phyloP scores from a whole-genome alignment of 2,888 invertebrate genomes.

The Sceliomorpha sp. region DNA sequence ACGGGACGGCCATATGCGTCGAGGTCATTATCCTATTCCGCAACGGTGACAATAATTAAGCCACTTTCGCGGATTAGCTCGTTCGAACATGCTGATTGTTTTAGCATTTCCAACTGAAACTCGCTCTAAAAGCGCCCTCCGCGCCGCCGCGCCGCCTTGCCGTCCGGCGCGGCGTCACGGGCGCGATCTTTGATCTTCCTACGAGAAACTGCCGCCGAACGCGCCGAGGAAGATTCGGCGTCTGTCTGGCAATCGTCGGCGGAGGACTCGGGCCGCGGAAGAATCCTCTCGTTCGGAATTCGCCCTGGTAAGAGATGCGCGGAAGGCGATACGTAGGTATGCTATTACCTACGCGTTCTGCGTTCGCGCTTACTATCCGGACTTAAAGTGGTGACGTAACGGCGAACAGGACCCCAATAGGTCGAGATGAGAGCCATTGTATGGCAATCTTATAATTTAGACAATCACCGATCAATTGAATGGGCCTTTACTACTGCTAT shows the following conservation, averaged over 20 bases:
- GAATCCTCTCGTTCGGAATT: not conserved
- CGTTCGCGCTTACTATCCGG: slow-evolving; percentile 73
- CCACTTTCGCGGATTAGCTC: slow-evolving; percentile 71
- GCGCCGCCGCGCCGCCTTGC: slow-evolving; percentile 7
- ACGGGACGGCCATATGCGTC: slow-evolving; percentile 72
- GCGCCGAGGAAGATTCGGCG: too few relatives aligned
- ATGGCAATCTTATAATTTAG: slow-evolving; percentile 81
- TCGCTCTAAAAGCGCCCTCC: not conserved
- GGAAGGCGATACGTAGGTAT: slow-evolving; percentile 39
- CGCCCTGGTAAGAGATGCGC: slow-evolving; percentile 6
- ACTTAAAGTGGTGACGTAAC: slow-evolving; percentile 80
- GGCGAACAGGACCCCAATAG: slow-evolving; percentile 79
- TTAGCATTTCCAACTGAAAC: slow-evolving; percentile 6
- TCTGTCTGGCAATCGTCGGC: slow-evolving; percentile 1
- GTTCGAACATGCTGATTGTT: slow-evolving; percentile 12
- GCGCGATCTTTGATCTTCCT: too few relatives aligned
- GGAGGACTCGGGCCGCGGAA: not conserved
- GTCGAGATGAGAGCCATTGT: slow-evolving; percentile 81
- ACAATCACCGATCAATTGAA: slow-evolving; percentile 81
- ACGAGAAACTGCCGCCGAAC: too few relatives aligned
- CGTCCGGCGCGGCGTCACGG: too few relatives aligned
- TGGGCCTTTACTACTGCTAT: slow-evolving; percentile 80
- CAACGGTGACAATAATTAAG: slow-evolving; percentile 71
- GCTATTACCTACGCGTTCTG: slow-evolving; percentile 63
- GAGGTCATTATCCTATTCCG: slow-evolving; percentile 70